These are phyloP conservation scores for Umimayanthus kanabou DNA, from an alignment of 92 coral and sea anemone genomes.

Conservation along the genomic window DNA sequence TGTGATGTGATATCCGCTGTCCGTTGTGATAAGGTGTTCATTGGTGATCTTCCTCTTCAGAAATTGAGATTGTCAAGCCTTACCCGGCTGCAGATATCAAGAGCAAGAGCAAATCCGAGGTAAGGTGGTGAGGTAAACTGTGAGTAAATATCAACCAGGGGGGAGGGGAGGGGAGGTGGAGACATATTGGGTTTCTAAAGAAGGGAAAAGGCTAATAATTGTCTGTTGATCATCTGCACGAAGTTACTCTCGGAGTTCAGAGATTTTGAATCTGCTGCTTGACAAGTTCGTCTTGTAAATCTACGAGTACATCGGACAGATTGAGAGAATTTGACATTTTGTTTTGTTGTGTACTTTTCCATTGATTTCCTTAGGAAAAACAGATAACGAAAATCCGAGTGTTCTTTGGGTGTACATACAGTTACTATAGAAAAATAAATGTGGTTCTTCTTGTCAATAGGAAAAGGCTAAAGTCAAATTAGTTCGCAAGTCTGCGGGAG, in stretches of 20 bases:
- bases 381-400: neutral
- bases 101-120: conserved; percentile 29
- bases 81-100: conserved; percentile 9
- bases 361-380: neutral
- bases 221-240: too few relatives aligned
- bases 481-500: conserved; percentile 34
- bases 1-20: too few relatives aligned
- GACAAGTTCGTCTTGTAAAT: too few relatives aligned
- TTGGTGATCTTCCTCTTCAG: neutral
- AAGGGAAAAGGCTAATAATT: neutral
- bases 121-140: neutral
- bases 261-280: too few relatives aligned
- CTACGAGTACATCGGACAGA: too few relatives aligned
- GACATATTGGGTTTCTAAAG: neutral
- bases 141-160: too few relatives aligned
- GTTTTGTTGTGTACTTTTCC: neutral
- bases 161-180: too few relatives aligned
- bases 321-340: too few relatives aligned
- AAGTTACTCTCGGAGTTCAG: too few relatives aligned
- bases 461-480: conserved; percentile 27
- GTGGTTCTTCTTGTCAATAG: neutral
- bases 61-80: conserved; percentile 10
- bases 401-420: neutral
- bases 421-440: too few relatives aligned
- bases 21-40: neutral